Base-by-base conservation (phyloP, 2,797 vertebrate genomes). In the Simalia tracyae region DNA sequence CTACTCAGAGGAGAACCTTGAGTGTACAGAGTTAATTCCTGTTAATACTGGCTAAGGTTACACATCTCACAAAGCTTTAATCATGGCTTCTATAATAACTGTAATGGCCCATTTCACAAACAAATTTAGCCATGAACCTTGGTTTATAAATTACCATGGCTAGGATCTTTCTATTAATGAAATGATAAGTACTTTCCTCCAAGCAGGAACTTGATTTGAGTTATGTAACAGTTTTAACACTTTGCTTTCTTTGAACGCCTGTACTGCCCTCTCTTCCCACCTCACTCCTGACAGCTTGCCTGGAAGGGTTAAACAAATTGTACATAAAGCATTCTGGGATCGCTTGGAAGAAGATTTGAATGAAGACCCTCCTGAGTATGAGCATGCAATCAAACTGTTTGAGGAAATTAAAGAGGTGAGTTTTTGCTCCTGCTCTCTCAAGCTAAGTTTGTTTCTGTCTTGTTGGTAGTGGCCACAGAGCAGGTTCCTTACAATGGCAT, bases 261-360 rank as follows among this genome's bases (percentile, higher is more conserved):
- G 46, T 66, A 24, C 42, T 24, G 8, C 42, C 36, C 72, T 46
- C 19, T 46, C 36, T 81, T 4, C 0, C 85, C 60, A 12, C 15
- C 5, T 89, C 91, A 8, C 28, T 24, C 84, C 22, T 86, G 87
- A 64, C 93, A 99, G 99, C 96, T 96, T 99, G 96, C 97, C 95
- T 89, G 98, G 98, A 94, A 96, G 92, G 56, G 98, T 99, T 91
- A 98, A 98, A 96, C 97, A 98, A 90, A 98, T 98, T n/a, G 95
- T 99, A 72, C 99, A 99, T 96, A 98, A 98, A 94, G 98, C 98
- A 0, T 99, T 98, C 96, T 99, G 99, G 99, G 98, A 99, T 93
- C 97, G 97, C 92, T 95, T 99, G 97, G 98, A 98, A 94, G 97
- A 98, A 0, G 98, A 99, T 95, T 97, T 99, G 94, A 98, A 97